Evolutionary conservation across 1,140 invertebrate species (phyloP), one percentile per base, ranked within the genome.

Genomic region (Tribolium madens): DNA sequence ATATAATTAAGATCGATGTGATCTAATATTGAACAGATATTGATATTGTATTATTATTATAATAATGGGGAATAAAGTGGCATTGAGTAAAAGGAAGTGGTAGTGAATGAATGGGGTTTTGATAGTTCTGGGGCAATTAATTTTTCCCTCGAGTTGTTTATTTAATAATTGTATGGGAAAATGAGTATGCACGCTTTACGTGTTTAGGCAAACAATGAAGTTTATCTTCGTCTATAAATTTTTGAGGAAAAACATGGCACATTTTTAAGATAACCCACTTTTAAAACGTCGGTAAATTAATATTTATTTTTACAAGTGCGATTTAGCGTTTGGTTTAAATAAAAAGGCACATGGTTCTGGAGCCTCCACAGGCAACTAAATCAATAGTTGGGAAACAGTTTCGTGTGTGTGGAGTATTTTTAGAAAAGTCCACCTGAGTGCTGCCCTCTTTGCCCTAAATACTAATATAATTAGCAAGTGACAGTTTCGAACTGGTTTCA

Each of bases 371-470:
- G 21, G 12, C 57, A 26, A 64, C 57, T 33, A 33, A 64, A 64
- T 64, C 57, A 64, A 64, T 64, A 64, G 57, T 64, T 64, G 57
- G 57, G n/a, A 64, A 64, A 64, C 57, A 64, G 57, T 64, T 64
- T 64, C 57, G 57, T 64, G 57, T 36, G 13, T 64, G 57, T 10
- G 57, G 12, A 1, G 57, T 64, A 64, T 64, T 64, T 64, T 64
- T 64, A 64, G 57, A 64, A 31, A 33, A 64, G 57, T 64, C 57
- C 57, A 33, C 26, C 57, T 15, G 26, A 64, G 57, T 64, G 57
- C 57, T 33, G 57, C 57, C 57, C 57, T 64, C 57, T 64, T 64
- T 33, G 31, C 26, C 57, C 57, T 12, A 12, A 33, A 64, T 64
- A 31, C 57, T 64, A 64, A 31, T 64, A 64, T 64, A 33, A 64